Evolutionary conservation across 2,888 invertebrate genomes (phyloP).

Genomic region (Drosophila parthenogenetica): DNA sequence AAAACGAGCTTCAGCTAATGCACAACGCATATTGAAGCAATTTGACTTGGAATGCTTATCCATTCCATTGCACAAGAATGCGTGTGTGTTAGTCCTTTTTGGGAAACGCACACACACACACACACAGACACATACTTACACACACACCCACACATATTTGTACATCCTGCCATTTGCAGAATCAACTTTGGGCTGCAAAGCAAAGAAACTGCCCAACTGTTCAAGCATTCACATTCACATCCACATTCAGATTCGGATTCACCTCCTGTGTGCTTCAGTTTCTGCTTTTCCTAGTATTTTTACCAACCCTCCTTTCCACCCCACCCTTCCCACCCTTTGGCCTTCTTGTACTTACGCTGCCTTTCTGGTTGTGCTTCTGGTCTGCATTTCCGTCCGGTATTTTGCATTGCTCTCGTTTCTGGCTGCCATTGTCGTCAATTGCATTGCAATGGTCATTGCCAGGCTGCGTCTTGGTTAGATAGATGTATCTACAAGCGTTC

Average conservation of each 20-base stretch:
- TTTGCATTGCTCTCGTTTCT: slow-evolving; percentile 54
- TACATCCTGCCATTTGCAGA: slow-evolving; percentile 57
- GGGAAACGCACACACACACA: slow-evolving; percentile 15
- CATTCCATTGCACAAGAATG: slow-evolving; percentile 61
- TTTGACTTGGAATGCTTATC: slow-evolving; percentile 71
- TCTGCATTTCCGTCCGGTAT: slow-evolving; percentile 69
- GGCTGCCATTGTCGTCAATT: slow-evolving; percentile 67
- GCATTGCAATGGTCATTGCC: slow-evolving; percentile 61
- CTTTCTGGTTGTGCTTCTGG: slow-evolving; percentile 46
- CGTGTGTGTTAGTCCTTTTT: slow-evolving; percentile 21
- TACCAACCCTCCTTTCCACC: neutral
- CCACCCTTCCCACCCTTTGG: slow-evolving; percentile 1
- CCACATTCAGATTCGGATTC: too few relatives aligned
- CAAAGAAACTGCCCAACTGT: slow-evolving; percentile 57
- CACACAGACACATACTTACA: neutral
- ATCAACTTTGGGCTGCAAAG: slow-evolving; percentile 54
- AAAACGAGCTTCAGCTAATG: slow-evolving; percentile 74
- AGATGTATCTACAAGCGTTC: neutral
- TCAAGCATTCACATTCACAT: slow-evolving; percentile 6
- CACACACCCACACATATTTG: slow-evolving; percentile 15
- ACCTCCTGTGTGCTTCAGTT: neutral
- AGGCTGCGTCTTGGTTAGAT: slow-evolving; percentile 19
- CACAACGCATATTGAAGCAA: slow-evolving; percentile 76
- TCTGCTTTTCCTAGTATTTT: neutral
- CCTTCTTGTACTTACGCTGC: neutral